A percentile compares a stretch with the other conserved stretches of the same genome.
Evolutionary conservation across 2,888 invertebrate species (phyloP).

Genomic region (Eupithecia subfuscata): DNA sequence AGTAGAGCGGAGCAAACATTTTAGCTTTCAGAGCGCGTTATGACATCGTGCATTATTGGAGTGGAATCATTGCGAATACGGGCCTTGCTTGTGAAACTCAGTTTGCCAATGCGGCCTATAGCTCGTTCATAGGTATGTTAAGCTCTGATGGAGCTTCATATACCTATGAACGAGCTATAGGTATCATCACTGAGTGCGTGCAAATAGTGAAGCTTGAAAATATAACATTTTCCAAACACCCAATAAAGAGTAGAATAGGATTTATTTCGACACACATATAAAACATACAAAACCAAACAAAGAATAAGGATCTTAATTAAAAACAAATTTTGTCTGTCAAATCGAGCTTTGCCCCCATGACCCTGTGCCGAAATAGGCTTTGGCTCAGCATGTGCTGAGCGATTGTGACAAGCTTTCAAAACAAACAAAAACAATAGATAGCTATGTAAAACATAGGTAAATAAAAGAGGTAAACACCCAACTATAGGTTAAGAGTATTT

Average conservation of each 20-base stretch:
- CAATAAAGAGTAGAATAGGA: background rate
- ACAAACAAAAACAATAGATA: too few relatives aligned
- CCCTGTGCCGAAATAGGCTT: too few relatives aligned
- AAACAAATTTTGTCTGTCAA: too few relatives aligned
- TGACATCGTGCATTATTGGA: conserved; percentile 5
- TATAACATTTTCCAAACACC: background rate
- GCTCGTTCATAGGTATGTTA: too few relatives aligned
- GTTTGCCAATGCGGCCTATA: background rate
- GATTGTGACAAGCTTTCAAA: too few relatives aligned
- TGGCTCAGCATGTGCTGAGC: too few relatives aligned
- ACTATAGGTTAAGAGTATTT: background rate
- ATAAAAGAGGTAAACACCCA: too few relatives aligned
- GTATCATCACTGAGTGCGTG: background rate
- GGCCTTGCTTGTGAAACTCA: background rate
- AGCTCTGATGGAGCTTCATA: background rate
- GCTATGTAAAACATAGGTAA: too few relatives aligned
- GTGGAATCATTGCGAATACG: conserved; percentile 2
- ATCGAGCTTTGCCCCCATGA: too few relatives aligned
- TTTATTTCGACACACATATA: too few relatives aligned
- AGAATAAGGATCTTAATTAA: too few relatives aligned
- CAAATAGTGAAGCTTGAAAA: background rate
- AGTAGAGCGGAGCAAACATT: background rate
- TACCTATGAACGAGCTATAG: background rate
- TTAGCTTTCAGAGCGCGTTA: conserved; percentile 3
- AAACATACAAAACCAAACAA: too few relatives aligned